phyloP scores from a whole-genome alignment of 2,113 vertebrate species.

The Piprites chloris region DNA sequence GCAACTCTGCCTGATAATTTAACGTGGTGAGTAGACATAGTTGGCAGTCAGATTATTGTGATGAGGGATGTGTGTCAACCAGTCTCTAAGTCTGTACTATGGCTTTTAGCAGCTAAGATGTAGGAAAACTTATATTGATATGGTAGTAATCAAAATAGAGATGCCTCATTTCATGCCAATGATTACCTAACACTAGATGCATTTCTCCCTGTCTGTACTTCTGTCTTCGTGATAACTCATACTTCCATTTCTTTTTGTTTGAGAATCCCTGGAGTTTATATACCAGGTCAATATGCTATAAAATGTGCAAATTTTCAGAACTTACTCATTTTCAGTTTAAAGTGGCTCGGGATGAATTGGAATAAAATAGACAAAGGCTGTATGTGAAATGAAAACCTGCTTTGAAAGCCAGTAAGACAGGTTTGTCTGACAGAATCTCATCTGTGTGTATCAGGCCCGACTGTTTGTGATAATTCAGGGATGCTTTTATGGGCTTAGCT shows the following conservation, averaged over 20 bases:
- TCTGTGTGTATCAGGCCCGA: fast-evolving
- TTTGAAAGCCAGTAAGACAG: neutral
- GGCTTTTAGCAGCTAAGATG: neutral
- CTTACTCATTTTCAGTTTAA: neutral
- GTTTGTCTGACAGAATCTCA: neutral
- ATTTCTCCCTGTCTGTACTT: neutral
- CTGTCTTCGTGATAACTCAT: neutral
- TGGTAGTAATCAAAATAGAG: neutral
- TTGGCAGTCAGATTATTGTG: neutral
- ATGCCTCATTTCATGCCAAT: neutral
- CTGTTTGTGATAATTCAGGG: neutral
- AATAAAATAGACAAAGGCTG: neutral
- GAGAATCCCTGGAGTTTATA: neutral
- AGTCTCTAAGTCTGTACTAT: neutral
- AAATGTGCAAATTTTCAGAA: neutral
- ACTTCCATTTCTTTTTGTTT: neutral
- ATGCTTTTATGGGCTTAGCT: neutral
- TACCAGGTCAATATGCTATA: neutral
- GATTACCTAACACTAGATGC: neutral
- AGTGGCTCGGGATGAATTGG: neutral
- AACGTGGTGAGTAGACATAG: neutral
- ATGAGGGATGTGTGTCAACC: neutral
- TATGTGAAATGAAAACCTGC: neutral
- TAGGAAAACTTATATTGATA: neutral
- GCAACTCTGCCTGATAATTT: neutral